Conservation (phyloP, 2,888 invertebrate genomes). For the Scrobipalpa atriplicella region DNA sequence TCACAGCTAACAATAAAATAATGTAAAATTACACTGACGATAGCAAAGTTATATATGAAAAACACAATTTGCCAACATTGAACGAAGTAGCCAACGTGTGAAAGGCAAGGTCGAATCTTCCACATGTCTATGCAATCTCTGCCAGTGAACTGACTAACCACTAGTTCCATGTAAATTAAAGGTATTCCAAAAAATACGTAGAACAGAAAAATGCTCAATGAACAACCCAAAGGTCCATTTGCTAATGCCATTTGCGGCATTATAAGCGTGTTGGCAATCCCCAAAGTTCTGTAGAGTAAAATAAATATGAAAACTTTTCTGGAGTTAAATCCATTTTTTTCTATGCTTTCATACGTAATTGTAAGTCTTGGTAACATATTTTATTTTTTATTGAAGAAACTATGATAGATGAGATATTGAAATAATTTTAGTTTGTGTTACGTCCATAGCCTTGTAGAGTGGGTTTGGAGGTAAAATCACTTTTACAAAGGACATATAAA, state of each 20-base stretch:
- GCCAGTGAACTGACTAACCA: constrained; percentile 67
- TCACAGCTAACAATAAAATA: constrained; percentile 72
- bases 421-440: background rate
- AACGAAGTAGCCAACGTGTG: constrained; percentile 63
- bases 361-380: background rate
- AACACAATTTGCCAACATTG: constrained; percentile 56
- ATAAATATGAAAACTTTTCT: background rate
- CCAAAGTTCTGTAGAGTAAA: background rate
- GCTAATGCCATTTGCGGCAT: background rate
- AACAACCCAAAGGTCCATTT: background rate
- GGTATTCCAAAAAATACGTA: constrained; percentile 63
- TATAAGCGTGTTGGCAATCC: background rate
- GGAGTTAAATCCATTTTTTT: background rate
- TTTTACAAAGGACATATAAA: too few species aligned
- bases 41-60: constrained; percentile 53
- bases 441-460: constrained; percentile 2
- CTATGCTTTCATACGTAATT: background rate
- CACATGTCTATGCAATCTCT: constrained; percentile 69
- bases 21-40: constrained; percentile 59
- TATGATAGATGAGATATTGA: background rate
- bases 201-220: background rate
- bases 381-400: background rate
- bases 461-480: background rate
- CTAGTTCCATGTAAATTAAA: constrained; percentile 67
- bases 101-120: constrained; percentile 59